Base-by-base conservation (phyloP, 2,113 vertebrate species). In the Jaculus jaculus region DNA sequence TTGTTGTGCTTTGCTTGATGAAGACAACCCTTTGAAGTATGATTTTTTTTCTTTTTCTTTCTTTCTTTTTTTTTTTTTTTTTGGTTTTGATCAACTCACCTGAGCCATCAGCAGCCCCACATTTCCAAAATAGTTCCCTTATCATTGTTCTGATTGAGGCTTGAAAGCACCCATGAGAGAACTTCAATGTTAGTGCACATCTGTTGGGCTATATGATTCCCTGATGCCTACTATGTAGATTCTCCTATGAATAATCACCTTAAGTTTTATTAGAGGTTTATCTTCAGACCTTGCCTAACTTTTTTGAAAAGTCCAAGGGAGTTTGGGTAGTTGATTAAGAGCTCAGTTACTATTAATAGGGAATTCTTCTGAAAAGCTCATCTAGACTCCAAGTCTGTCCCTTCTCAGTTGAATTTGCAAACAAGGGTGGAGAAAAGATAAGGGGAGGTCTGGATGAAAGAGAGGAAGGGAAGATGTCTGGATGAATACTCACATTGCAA, bases 191-290 rank as follows among this genome's bases (percentile, higher is more conserved):
- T n/a, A 66, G 71, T 4, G 20, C 90, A 87, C 90, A 95, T 90
- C 90, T 97, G 96, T 81, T 92, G 84, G 47, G 66, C 69, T 93
- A 92, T 78, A 74, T 79, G 85, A 24, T 83, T 90, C 66, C 85
- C 91, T 81, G 89, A 34, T 88, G 85, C 78, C 84, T 90, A 90
- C 85, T 39, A 93, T 71, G 87, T 90, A 80, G 82, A 90, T 90
- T 96, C 66, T 92, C 47, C 92, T 81, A 66, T 95, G 88, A 96
- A 93, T 92, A 92, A 94, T 90, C 78, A 74, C 47, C 90, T 93
- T 95, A 79, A 93, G 92, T 96, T 97, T 97, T 94, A 95, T 88
- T 94, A 87, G 69, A 83, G 75, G 69, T 95, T 95, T 94, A 95
- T 96, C 84, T 84, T 90, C 66, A 93, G 87, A 92, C 30, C 73